Percentiles rank a stretch among this genome's conserved stretches.
Conservation (phyloP, 2,113 vertebrate genomes). For the Probosciger aterrimus region DNA sequence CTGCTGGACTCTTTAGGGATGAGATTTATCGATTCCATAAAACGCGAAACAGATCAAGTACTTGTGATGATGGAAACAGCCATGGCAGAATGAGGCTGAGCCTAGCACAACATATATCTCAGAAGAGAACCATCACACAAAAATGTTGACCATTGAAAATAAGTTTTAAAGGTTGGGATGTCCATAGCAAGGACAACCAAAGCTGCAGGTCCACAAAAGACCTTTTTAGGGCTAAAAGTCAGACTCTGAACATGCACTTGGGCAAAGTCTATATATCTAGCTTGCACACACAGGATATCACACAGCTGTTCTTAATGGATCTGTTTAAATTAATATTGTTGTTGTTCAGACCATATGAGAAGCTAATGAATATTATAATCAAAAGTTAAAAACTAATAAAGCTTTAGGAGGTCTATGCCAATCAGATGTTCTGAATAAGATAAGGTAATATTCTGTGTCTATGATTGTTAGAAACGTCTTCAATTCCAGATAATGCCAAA, state of each 20-base stretch:
- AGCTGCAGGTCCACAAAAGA: constrained; percentile 6
- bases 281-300: not conserved
- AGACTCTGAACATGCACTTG: not conserved
- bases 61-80: constrained; percentile 76
- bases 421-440: not conserved
- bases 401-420: not conserved
- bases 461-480: not conserved
- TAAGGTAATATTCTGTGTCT: not conserved
- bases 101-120: constrained; percentile 48
- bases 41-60: constrained; percentile 80
- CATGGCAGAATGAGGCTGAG: constrained; percentile 82
- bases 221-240: constrained; percentile 9
- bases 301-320: not conserved
- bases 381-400: not conserved
- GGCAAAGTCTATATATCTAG: not conserved
- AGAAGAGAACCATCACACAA: constrained; percentile 44
- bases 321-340: not conserved
- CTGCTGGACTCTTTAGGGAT: constrained; percentile 81
- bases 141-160: constrained; percentile 45
- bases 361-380: not conserved
- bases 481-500: not conserved
- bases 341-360: not conserved
- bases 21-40: constrained; percentile 81
- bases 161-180: constrained; percentile 42
- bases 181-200: not conserved